These are phyloP conservation scores for Sebastolobus altivelis DNA, from an alignment of 2,797 vertebrate species.

Conservation along the genomic window DNA sequence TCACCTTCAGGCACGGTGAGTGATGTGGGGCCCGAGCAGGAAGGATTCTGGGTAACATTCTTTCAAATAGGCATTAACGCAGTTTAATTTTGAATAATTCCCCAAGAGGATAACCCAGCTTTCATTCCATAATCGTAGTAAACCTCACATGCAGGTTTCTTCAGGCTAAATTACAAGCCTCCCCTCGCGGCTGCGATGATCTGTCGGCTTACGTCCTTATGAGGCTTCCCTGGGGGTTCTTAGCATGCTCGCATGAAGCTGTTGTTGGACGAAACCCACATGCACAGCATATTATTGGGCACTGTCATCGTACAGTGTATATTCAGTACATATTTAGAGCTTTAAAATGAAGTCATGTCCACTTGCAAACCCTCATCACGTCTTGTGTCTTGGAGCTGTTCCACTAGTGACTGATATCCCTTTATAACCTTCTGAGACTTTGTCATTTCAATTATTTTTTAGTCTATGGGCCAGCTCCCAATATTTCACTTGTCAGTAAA, in stretches of 20 bases:
- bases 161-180: constrained; percentile 34
- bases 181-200: constrained; percentile 21
- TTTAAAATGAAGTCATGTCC: neutral
- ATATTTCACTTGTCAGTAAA: too few species aligned
- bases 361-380: neutral
- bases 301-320: neutral
- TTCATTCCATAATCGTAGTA: constrained; percentile 22
- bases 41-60: constrained; percentile 59
- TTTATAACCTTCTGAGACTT: neutral
- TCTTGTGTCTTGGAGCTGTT: neutral
- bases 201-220: constrained; percentile 41
- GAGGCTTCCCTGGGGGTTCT: constrained; percentile 20
- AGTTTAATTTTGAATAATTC: constrained; percentile 57
- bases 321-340: constrained; percentile 3
- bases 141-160: constrained; percentile 37
- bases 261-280: constrained; percentile 44
- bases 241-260: constrained; percentile 35
- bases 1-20: constrained; percentile 61
- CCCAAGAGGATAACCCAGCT: constrained; percentile 45
- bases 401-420: neutral
- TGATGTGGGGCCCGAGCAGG: constrained; percentile 55
- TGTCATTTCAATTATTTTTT: neutral
- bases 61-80: constrained; percentile 50
- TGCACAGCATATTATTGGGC: neutral
- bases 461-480: neutral